Percentiles rank a stretch among this genome's conserved stretches.
Conservation (phyloP, 2,888 invertebrate genomes). For the Acanthosepion pharaonis region DNA sequence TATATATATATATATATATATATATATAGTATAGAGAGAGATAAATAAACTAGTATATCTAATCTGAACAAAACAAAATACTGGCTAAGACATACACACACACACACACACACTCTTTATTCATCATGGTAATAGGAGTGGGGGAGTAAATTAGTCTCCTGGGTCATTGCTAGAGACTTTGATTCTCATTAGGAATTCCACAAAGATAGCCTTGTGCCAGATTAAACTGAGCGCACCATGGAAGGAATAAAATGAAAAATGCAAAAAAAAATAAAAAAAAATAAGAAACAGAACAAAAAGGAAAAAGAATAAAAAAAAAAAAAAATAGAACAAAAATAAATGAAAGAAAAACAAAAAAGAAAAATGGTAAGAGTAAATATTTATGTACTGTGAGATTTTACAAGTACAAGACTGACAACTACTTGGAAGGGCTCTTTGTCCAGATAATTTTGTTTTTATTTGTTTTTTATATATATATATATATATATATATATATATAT, state of each 20-base stretch:
- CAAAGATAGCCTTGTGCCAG: no score
- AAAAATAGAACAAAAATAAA: not conserved
- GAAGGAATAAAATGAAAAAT: not conserved
- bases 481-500: not conserved
- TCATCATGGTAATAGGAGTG: no score
- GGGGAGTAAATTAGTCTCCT: no score
- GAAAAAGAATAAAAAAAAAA: not conserved
- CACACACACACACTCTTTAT: no score
- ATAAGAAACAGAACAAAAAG: not conserved
- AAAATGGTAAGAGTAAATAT: not conserved
- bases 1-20: conserved; percentile 42
- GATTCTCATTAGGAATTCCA: no score
- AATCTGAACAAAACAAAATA: not conserved
- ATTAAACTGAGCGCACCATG: not conserved
- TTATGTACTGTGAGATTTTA: not conserved
- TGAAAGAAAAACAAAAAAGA: not conserved
- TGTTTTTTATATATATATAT: not conserved
- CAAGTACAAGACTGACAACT: not conserved
- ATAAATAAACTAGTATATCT: not conserved
- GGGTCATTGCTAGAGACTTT: no score
- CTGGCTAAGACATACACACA: no score
- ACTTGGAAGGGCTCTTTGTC: not conserved
- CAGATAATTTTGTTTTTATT: not conserved
- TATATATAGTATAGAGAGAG: not conserved
- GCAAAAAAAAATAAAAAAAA: not conserved